Conservation (phyloP, 2,797 vertebrate species). For the Eulemur albifrons region DNA sequence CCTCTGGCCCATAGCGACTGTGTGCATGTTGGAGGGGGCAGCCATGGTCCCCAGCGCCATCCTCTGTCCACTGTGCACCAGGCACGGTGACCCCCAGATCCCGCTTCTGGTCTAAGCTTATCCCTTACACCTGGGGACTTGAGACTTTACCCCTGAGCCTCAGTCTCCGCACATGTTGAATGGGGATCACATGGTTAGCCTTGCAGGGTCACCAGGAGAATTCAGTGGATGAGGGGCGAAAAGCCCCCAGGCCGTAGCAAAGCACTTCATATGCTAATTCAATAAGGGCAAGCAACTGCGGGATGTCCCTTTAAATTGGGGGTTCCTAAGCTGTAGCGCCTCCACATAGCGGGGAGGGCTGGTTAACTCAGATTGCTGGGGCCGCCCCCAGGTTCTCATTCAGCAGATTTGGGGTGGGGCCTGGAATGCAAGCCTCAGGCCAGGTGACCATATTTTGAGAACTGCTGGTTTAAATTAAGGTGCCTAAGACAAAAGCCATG, state of each 20-base stretch:
- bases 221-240: not conserved
- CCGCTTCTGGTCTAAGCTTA: not conserved
- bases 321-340: rapidly evolving
- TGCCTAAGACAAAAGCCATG: not conserved
- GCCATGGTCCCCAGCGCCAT: not conserved
- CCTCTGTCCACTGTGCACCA: not conserved
- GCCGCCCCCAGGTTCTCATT: not conserved
- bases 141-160: not conserved
- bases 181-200: not conserved
- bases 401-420: not conserved
- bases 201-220: not conserved
- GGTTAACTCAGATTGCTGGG: not conserved
- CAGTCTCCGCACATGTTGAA: not conserved
- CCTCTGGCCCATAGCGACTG: not conserved
- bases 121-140: not conserved
- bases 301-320: not conserved
- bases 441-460: not conserved
- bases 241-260: not conserved
- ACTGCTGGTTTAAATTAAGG: not conserved
- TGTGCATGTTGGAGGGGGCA: rapidly evolving
- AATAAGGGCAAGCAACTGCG: rapidly evolving
- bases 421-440: too few relatives aligned
- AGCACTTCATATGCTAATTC: rapidly evolving
- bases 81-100: not conserved
- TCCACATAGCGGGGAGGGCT: not conserved